Base-by-base conservation (phyloP, 2,113 vertebrate genomes). In the Xyliphius kryptos region DNA sequence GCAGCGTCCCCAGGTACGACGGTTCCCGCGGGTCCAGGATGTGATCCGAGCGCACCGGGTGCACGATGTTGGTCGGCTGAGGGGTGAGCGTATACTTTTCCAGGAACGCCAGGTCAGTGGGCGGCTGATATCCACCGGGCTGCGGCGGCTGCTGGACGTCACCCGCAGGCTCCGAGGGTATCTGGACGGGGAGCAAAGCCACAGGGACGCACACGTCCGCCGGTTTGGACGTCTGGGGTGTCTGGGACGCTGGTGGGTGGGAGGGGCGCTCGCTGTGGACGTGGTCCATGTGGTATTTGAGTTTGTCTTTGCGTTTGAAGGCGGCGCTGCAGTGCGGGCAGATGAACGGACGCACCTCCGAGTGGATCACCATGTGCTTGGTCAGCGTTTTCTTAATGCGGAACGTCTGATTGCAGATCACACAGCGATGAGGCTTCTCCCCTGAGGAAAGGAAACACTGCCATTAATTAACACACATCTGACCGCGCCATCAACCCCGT, bases 311-410 rank as follows among this genome's bases (percentile, higher is more conserved):
- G 56, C 95, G 83, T 73, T 98, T 98, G 71, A 98, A 98, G 2
- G 93, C 93, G 69, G 96, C 91, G 47, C 88, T 93, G 78, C 96
- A 98, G 75, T 94, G 91, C 2, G 91, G 89, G 73, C 96, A 98
- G 84, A 90, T 96, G 66, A 97, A 98, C 50, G 96, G 96, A 4
- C 96, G 91, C 15, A 91, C 91, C 43, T 97, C 96, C 11, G 95
- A 98, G 79, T 98, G 96, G 75, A 93, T 98, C 73, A 98, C 96
- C 88, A 98, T 90, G 84, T 98, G 96, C 77, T 98, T 97, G 0
- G 92, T 97, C 82, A 98, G 73, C 0, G 96, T 98, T 83, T 98
- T 98, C 88, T 98, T 97, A 79, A 98, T 98, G 69, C 96, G 88
- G 68, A 98, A 98, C 9, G 91, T 90, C 69, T 97, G 96, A 68